Percentiles rank a stretch among this genome's conserved stretches.
Conservation (phyloP, 1,140 invertebrate species). For the Pogonomyrmex californicus region DNA sequence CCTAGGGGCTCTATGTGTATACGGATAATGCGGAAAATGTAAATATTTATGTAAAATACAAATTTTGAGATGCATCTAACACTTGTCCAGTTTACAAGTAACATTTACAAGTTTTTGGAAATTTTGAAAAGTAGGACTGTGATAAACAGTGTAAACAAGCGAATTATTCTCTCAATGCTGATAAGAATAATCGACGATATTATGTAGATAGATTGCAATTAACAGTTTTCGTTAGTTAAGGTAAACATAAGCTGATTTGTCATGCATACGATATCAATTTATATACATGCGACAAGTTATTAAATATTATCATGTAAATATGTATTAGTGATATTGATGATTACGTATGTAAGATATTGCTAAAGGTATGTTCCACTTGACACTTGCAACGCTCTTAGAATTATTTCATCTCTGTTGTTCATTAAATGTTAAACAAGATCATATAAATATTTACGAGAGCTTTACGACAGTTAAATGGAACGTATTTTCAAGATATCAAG, state of each 20-base stretch:
- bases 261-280: slow-evolving; percentile 1
- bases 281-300: neutral
- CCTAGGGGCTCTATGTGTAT: slow-evolving; percentile 80
- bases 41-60: neutral
- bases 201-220: neutral
- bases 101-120: neutral
- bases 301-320: slow-evolving; percentile 14
- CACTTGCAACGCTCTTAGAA: too few relatives aligned
- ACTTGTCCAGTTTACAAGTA: neutral
- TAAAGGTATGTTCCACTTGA: too few relatives aligned
- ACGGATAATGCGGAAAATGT: slow-evolving; percentile 67
- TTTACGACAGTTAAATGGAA: too few relatives aligned
- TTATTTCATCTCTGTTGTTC: too few relatives aligned
- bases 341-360: neutral
- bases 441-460: too few relatives aligned
- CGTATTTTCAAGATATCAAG: too few relatives aligned
- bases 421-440: too few relatives aligned
- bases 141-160: neutral
- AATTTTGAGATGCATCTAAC: neutral
- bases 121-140: neutral
- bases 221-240: neutral
- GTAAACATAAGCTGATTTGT: neutral
- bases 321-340: neutral
- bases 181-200: neutral
- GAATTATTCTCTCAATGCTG: neutral